Evolutionary conservation across 2,797 vertebrate genomes (phyloP).

Genomic region (Emydoidea blandingii): DNA sequence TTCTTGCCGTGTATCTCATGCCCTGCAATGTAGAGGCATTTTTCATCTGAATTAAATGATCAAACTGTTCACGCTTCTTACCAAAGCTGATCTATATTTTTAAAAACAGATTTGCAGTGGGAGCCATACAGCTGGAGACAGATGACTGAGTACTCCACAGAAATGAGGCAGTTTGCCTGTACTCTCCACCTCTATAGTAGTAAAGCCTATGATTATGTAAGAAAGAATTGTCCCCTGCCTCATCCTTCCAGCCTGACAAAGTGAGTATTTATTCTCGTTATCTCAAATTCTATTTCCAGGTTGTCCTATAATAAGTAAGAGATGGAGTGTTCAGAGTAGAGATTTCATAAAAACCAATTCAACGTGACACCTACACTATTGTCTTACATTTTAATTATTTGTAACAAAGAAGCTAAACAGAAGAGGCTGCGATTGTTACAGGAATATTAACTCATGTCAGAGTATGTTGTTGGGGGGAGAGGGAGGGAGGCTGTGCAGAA

Average conservation of each 20-base stretch:
- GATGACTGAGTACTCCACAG: conserved; percentile 66
- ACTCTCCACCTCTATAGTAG: conserved; percentile 71
- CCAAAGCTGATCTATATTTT: background rate
- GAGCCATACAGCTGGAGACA: conserved; percentile 69
- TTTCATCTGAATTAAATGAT: background rate
- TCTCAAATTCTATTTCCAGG: background rate
- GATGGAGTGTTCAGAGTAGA: background rate
- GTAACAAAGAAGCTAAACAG: background rate
- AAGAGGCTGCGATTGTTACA: background rate
- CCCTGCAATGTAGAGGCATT: background rate
- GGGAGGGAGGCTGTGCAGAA: background rate
- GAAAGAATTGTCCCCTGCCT: conserved; percentile 75
- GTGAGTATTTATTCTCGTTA: conserved; percentile 63
- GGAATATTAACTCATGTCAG: background rate
- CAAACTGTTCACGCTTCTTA: background rate
- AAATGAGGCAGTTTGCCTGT: conserved; percentile 77
- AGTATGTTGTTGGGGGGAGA: background rate
- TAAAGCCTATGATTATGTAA: conserved; percentile 71
- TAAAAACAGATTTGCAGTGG: conserved; percentile 72
- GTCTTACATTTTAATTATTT: background rate
- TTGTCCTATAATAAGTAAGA: accelerated
- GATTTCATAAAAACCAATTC: background rate
- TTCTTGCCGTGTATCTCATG: background rate
- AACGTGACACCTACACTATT: background rate
- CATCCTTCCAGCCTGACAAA: conserved; percentile 76